phyloP scores from a whole-genome alignment of 1,140 invertebrate genomes.

The Doryteuthis pealeii region DNA sequence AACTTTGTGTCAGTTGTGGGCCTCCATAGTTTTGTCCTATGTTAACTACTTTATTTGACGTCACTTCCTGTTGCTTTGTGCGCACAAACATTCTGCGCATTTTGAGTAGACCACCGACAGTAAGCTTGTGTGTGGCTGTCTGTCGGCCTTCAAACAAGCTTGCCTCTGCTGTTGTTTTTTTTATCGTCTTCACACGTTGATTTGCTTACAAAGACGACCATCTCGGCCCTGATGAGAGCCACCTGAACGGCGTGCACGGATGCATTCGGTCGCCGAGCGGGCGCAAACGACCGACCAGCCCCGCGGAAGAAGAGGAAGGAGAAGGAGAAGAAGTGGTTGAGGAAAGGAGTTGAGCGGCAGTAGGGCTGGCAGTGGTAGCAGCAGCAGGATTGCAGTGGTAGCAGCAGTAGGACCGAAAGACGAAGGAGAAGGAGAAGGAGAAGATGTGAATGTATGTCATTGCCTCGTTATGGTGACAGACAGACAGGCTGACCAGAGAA shows the following conservation, averaged over 20 bases:
- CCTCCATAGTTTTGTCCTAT: not conserved
- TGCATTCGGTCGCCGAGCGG: not conserved
- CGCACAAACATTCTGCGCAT: constrained; percentile 19
- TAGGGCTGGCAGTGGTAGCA: too few relatives aligned
- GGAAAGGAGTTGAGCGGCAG: too few relatives aligned
- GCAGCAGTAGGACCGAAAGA: not conserved
- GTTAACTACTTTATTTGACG: constrained; percentile 22
- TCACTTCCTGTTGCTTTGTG: constrained; percentile 31
- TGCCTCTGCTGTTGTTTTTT: not conserved
- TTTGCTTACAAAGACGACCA: too few relatives aligned
- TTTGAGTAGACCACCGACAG: not conserved
- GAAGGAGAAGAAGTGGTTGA: too few relatives aligned
- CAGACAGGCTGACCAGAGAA: not conserved
- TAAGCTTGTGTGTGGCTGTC: not conserved
- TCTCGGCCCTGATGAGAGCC: too few relatives aligned
- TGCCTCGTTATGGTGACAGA: constrained; percentile 37
- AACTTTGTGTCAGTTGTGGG: too few relatives aligned
- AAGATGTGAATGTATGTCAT: constrained; percentile 30
- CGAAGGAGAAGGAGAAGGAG: constrained; percentile 1
- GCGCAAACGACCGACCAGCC: too few relatives aligned
- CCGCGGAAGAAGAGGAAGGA: too few relatives aligned
- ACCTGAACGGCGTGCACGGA: not conserved
- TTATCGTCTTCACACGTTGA: too few relatives aligned
- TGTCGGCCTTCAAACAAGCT: not conserved
- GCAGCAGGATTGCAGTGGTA: not conserved